Evolutionary conservation across 2,888 invertebrate genomes (phyloP).

Genomic region (Tenthredo mesomela): DNA sequence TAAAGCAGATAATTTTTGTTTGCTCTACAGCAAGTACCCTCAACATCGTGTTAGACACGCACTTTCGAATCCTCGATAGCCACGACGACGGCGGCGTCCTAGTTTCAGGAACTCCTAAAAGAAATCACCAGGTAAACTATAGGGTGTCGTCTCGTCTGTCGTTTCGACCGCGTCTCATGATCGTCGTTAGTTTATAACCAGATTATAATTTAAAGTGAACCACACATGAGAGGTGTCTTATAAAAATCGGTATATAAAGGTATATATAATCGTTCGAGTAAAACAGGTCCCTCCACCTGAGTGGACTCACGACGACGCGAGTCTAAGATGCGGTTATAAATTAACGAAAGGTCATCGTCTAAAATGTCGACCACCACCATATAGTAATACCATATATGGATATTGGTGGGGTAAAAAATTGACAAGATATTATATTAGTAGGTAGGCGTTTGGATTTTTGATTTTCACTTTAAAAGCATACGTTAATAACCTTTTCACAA

Average conservation of each 20-base stretch:
- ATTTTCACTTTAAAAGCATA: constrained; percentile 31
- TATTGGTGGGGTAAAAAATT: neutral
- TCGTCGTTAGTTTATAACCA: neutral
- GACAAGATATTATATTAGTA: neutral
- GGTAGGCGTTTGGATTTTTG: neutral
- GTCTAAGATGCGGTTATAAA: constrained; percentile 8
- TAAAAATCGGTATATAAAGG: neutral
- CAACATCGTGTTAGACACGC: constrained; percentile 17
- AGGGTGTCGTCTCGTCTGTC: constrained; percentile 43
- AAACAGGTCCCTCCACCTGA: constrained; percentile 34
- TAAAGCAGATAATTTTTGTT: neutral
- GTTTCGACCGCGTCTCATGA: constrained; percentile 2
- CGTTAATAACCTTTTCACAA: neutral
- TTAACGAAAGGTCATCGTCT: neutral
- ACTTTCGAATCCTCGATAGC: constrained; percentile 37
- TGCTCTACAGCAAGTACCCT: constrained; percentile 12
- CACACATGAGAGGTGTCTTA: too few species aligned
- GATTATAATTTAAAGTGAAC: constrained; percentile 15
- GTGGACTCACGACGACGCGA: neutral
- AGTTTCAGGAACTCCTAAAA: constrained; percentile 40
- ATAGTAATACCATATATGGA: neutral
- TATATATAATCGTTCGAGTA: neutral
- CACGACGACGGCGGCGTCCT: neutral
- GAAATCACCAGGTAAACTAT: constrained; percentile 35
- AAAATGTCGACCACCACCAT: constrained; percentile 23